phyloP scores from a whole-genome alignment of 2,888 invertebrate species.

The Bombylius discolor region DNA sequence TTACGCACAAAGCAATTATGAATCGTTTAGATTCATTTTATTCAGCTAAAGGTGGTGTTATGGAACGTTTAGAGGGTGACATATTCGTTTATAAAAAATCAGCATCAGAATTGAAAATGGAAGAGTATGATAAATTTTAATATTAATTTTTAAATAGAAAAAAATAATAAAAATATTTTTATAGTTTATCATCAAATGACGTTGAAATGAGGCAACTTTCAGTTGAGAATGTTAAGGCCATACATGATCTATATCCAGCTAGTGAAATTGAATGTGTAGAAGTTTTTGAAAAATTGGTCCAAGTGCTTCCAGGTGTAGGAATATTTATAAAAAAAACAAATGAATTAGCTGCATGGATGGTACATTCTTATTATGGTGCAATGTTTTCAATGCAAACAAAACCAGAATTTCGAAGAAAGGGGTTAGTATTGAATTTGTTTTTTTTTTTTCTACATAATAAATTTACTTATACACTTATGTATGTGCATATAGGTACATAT shows the following conservation, averaged over 20 bases:
- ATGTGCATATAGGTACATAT: too few relatives aligned
- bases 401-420: constrained; percentile 60
- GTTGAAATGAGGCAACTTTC: constrained; percentile 63
- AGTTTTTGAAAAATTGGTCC: constrained; percentile 66
- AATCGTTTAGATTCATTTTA: constrained; percentile 64
- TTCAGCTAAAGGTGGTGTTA: constrained; percentile 41
- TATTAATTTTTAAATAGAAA: not conserved
- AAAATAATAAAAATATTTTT: not conserved
- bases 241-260: constrained; percentile 76
- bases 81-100: constrained; percentile 61
- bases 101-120: constrained; percentile 44
- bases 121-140: constrained; percentile 39
- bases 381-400: constrained; percentile 87
- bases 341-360: constrained; percentile 78
- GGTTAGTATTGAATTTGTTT: constrained; percentile 26
- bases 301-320: constrained; percentile 66
- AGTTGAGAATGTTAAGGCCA: constrained; percentile 65
- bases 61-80: constrained; percentile 68
- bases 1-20: constrained; percentile 70
- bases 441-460: too few relatives aligned
- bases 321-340: constrained; percentile 55
- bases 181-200: constrained; percentile 43
- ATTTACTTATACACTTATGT: too few relatives aligned
- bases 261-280: constrained; percentile 78
- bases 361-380: constrained; percentile 79